A percentile compares a stretch with the other conserved stretches of the same genome.
These are phyloP conservation scores for human DNA, from an alignment of 2,113 vertebrate genomes.

Conservation along the genomic window GRCh38 chr9:82405501-82406000, in stretches of 20 bases:
- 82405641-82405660: not conserved
- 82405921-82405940: conserved; percentile 1
- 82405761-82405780: not conserved
- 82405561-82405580: not conserved
- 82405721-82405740: not conserved
- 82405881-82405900: not conserved
- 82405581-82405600: not conserved
- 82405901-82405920: conserved; percentile 38
- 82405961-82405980: not conserved
- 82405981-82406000: not conserved
- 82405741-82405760: not conserved
- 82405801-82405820: not conserved
- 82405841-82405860: not conserved
- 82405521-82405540: conserved; percentile 12
- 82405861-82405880: conserved; percentile 4
- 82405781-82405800: not conserved
- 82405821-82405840: not conserved
- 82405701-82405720: not conserved
- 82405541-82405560: not conserved
- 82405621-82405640: not conserved
- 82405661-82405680: not conserved
- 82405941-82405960: conserved; percentile 36
- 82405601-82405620: not conserved
- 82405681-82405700: not conserved
- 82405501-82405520: conserved; percentile 14